Evolutionary conservation across 1,140 invertebrate species (phyloP), one percentile per base, ranked within the genome.

Genomic region (Lucilia cuprina): DNA sequence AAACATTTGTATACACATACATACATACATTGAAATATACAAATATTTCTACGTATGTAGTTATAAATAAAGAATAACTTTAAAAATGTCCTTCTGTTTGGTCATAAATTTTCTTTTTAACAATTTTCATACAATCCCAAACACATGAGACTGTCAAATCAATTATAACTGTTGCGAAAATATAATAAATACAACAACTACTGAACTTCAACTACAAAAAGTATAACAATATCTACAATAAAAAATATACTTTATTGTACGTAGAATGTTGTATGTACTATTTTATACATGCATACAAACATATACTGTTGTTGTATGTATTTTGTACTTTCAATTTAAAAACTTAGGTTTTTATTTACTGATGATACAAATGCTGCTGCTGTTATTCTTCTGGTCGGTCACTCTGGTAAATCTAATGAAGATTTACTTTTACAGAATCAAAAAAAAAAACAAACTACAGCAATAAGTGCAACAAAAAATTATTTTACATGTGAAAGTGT

Each of bases 61-160:
- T 2, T 41, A 41, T 41, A 60, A 60, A 60, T 60, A 60, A 70
- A 21, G 65, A 70, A 70, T 70, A 70, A 70, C 65, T 70, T 70
- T 21, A 70, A 70, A 70, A 70, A 70, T 70, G 65, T 70, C 65
- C 65, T 70, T 70, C n/a, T 70, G 19, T 70, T 70, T 70, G 65
- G 65, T 70, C 65, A 70, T 70, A 70, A 70, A 70, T 70, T 70
- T 70, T 70, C 65, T 70, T 70, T 70, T 70, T 70, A 70, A 70
- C 65, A 70, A 70, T 70, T 70, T 70, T 70, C 65, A 25, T 70
- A 70, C 65, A 70, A 70, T 70, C 65, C 65, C 65, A 70, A 70
- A 70, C 65, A 70, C 65, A 70, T 70, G 65, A 70, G 65, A 70
- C 65, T 70, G 65, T 70, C 65, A 70, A 70, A 70, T 70, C 65